A percentile compares a stretch with the other conserved stretches of the same genome.
Evolutionary conservation across 1,140 invertebrate genomes (phyloP).

Genomic region (Pentalonia nigronervosa): DNA sequence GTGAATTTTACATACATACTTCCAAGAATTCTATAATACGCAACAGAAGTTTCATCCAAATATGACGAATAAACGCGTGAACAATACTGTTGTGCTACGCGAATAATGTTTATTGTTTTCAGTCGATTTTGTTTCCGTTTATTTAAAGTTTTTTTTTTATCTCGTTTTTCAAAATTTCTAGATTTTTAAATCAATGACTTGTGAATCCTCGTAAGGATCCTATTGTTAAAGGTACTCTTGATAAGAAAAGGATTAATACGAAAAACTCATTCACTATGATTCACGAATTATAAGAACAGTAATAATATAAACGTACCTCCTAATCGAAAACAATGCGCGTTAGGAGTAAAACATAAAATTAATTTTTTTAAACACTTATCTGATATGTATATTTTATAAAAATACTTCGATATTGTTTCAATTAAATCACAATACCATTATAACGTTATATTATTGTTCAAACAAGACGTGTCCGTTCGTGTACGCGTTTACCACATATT

Average conservation of each 20-base stretch:
- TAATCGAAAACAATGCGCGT: neutral
- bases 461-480: neutral
- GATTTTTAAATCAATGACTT: too few species aligned
- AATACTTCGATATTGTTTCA: neutral
- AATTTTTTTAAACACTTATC: neutral
- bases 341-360: neutral
- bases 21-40: too few species aligned
- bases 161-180: neutral
- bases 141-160: neutral
- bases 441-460: neutral
- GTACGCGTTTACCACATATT: neutral
- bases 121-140: neutral
- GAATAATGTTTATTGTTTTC: neutral
- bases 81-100: neutral
- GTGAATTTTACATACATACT: too few species aligned
- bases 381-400: neutral
- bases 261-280: too few species aligned
- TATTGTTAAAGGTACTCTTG: too few species aligned
- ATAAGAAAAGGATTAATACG: neutral
- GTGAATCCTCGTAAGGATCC: too few species aligned
- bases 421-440: neutral
- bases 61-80: neutral
- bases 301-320: neutral
- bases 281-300: neutral
- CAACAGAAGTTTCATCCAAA: too few species aligned